phyloP scores from a whole-genome alignment of 2,797 vertebrate genomes.

The Micropoecilia bifurca region DNA sequence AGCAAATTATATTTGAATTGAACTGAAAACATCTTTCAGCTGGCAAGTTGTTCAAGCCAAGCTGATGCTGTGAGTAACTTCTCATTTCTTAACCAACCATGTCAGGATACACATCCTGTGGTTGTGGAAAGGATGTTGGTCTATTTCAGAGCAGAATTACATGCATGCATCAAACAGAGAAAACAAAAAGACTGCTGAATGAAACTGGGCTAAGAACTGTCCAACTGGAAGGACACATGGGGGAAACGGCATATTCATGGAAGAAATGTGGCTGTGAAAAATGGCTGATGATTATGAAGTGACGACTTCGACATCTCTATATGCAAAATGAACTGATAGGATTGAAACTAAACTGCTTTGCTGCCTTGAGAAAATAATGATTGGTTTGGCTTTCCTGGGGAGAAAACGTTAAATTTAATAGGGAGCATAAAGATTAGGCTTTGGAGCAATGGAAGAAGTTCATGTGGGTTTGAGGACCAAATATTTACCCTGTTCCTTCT shows the following conservation, averaged over 20 bases:
- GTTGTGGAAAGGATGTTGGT: slow-evolving; percentile 2
- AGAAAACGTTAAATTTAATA: not conserved
- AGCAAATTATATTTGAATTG: not conserved
- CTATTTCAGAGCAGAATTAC: not conserved
- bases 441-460: not conserved
- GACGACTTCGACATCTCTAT: not conserved
- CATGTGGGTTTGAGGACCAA: too few relatives aligned
- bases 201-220: not conserved
- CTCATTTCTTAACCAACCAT: not conserved
- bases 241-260: not conserved
- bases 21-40: not conserved
- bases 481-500: not conserved
- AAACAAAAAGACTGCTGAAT: not conserved
- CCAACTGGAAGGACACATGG: not conserved
- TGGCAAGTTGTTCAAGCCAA: not conserved
- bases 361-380: not conserved
- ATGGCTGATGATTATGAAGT: not conserved
- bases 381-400: not conserved
- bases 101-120: slow-evolving; percentile 3
- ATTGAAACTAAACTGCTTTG: not conserved
- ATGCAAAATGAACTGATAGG: not conserved
- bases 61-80: not conserved
- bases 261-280: not conserved
- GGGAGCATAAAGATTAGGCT: not conserved
- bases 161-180: not conserved